Evolutionary conservation across 2,797 vertebrate genomes (phyloP).

Genomic region (Adrianichthys oophorus): DNA sequence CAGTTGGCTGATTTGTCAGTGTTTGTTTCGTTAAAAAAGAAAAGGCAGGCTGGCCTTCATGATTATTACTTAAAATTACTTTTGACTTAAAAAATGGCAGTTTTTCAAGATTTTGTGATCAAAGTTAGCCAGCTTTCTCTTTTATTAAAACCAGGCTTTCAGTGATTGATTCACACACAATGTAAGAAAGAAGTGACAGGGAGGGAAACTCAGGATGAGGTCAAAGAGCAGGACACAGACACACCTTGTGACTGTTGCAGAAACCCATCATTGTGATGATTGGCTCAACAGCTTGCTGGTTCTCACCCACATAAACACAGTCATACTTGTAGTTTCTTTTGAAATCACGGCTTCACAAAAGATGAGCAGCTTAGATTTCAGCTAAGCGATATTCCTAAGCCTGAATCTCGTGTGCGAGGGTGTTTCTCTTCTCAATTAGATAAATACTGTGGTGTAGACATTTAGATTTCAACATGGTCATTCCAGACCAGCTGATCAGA

Average conservation of each 20-base stretch:
- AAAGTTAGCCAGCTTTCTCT: conserved; percentile 4
- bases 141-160: conserved; percentile 7
- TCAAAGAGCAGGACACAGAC: conserved; percentile 14
- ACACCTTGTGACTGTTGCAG: conserved; percentile 27
- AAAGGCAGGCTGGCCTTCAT: conserved; percentile 15
- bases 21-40: conserved; percentile 8
- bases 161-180: neutral
- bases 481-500: conserved; percentile 1
- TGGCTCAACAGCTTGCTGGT: conserved; percentile 8
- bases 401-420: neutral
- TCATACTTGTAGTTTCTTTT: neutral
- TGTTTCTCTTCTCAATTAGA: conserved; percentile 3
- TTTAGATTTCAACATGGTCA: neutral
- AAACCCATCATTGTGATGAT: conserved; percentile 28
- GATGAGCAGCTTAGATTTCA: conserved; percentile 19
- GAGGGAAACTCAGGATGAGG: conserved; percentile 17
- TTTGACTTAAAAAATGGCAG: no score
- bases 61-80: no score
- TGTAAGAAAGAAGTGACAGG: conserved; percentile 17
- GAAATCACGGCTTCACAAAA: conserved; percentile 9
- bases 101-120: no score
- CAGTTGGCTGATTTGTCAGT: conserved; percentile 25
- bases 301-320: conserved; percentile 11
- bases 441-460: conserved; percentile 12
- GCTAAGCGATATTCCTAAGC: conserved; percentile 10